Evolutionary conservation across 2,888 invertebrate species (phyloP).

Genomic region (Drosophila aldrichi): DNA sequence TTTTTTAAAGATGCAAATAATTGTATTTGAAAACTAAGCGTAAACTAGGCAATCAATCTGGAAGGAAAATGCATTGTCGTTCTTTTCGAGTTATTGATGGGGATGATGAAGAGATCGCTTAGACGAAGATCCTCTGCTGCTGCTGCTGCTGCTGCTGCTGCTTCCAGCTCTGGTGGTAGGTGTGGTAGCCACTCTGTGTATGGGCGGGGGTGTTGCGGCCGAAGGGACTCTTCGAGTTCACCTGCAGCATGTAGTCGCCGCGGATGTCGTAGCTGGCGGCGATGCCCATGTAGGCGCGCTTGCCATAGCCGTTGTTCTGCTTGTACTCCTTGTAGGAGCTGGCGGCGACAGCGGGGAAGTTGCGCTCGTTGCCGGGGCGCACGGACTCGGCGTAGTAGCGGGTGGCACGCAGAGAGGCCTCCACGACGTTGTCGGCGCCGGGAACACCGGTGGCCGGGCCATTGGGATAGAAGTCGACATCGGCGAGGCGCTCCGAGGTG

Average conservation of each 20-base stretch:
- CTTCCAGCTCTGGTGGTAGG: conserved; percentile 67
- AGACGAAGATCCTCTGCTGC: conserved; percentile 42
- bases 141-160: conserved; percentile 23
- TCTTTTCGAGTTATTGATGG: conserved; percentile 4
- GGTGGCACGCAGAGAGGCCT: conserved; percentile 82
- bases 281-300: conserved; percentile 83
- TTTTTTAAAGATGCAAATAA: conserved; percentile 43
- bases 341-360: conserved; percentile 83
- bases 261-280: conserved; percentile 68
- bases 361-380: conserved; percentile 81
- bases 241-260: conserved; percentile 83
- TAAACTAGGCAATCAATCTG: conserved; percentile 38
- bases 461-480: conserved; percentile 84
- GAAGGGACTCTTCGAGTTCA: conserved; percentile 82
- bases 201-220: conserved; percentile 79
- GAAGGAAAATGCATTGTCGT: conserved; percentile 44
- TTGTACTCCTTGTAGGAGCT: conserved; percentile 80
- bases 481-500: conserved; percentile 70
- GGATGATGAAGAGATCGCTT: too few relatives aligned
- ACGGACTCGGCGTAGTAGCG: conserved; percentile 84
- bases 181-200: conserved; percentile 69
- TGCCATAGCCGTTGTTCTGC: conserved; percentile 78
- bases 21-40: conserved; percentile 57
- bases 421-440: conserved; percentile 80
- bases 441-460: conserved; percentile 75